Base-by-base conservation (phyloP, 2,888 invertebrate species). In the Nudaria mundana region DNA sequence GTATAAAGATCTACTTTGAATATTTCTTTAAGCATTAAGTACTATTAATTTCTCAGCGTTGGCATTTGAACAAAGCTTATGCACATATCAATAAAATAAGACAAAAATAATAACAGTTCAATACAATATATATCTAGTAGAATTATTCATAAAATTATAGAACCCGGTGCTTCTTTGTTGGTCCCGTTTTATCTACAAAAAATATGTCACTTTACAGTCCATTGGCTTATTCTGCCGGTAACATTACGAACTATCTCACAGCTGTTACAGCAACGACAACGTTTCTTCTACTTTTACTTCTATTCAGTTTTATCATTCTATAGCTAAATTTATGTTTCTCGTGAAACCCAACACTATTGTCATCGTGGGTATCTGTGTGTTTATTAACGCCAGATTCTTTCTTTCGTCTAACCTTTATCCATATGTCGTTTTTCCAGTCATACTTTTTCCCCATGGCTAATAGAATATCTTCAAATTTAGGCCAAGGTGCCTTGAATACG, bases 391-490 rank as follows among this genome's bases (percentile, higher is more conserved):
- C 47, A 3, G 48, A 40, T 40, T 44, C 49, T 41, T 71, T 73
- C 71, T 83, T 84, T 30, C 66, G 63, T 60, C 78, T 84, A 0
- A 85, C 72, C 78, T 88, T 88, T 39, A 87, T 78, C 88, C 88
- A 88, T 47, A 84, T 66, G 37, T 88, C 87, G 46, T 84, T 88
- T 63, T 86, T 88, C 87, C 87, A 87, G 44, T 88, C 87, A 40
- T 88, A 88, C 57, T 66, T 76, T 45, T 74, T 81, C 3, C 87
- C 87, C 52, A 86, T 79, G 30, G 71, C 75, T 56, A 76, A 51
- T 40, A 88, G 57, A 15, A 88, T 76, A 14, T 87, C 85, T 55
- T 87, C 75, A 50, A 88, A 88, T 60, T 76, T 86, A 11, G 87
- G 87, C 88, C 88, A 88, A 34, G 42, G 40, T 29, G 53, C 28